phyloP scores from a whole-genome alignment of 1,140 invertebrate species.

The Thrips palmi region DNA sequence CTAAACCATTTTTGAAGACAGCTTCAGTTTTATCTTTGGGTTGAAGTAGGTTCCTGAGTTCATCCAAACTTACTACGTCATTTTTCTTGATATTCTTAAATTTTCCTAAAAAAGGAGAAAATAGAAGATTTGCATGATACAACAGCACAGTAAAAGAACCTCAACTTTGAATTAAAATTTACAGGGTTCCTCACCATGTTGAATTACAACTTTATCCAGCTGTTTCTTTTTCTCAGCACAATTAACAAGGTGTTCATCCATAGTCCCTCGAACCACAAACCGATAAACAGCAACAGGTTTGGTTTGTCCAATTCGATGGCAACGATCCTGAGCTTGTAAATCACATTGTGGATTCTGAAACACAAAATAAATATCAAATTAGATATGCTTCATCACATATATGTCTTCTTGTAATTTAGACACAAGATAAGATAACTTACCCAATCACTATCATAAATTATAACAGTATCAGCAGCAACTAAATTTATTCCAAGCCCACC shows the following conservation, averaged over 20 bases:
- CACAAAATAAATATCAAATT: conserved; percentile 12
- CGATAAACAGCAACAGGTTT: conserved; percentile 49
- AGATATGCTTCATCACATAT: not conserved
- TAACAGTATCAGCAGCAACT: conserved; percentile 53
- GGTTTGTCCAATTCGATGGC: conserved; percentile 59
- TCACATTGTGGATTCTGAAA: conserved; percentile 52
- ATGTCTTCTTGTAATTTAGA: no score
- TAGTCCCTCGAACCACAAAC: conserved; percentile 43
- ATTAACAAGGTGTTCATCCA: conserved; percentile 50
- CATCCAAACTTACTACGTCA: no score
- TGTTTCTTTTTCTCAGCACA: conserved; percentile 41
- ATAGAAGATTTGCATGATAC: no score
- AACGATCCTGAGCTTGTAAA: conserved; percentile 59
- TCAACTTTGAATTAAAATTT: no score
- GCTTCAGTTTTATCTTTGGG: no score
- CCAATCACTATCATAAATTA: conserved; percentile 59
- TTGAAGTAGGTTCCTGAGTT: no score
- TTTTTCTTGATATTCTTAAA: no score
- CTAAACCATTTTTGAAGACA: no score
- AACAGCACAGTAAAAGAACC: no score
- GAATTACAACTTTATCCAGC: conserved; percentile 54
- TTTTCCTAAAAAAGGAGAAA: no score
- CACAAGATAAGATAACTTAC: conserved; percentile 21
- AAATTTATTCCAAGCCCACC: conserved; percentile 61
- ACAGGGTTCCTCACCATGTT: conserved; percentile 28